Base-by-base conservation (phyloP, 1,140 invertebrate genomes). In the Neocloeon triangulifer region DNA sequence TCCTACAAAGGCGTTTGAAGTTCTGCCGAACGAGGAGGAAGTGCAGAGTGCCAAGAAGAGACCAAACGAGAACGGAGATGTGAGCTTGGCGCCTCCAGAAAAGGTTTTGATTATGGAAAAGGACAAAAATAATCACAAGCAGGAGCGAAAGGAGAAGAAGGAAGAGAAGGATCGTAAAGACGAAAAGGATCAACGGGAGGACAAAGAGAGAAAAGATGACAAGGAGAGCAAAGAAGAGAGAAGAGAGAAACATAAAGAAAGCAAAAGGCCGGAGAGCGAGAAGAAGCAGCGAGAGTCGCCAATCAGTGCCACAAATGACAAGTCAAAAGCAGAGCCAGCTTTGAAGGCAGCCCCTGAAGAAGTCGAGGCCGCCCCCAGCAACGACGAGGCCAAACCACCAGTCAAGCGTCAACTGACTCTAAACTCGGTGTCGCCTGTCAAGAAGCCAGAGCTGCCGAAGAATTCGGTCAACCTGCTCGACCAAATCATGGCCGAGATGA, bases 181-280 rank as follows among this genome's bases (percentile, higher is more conserved):
- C 7, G 18, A 37, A 7, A 15, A 34, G 15, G 34, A 16, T 14
- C 15, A 18, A 16, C 8, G 22, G 12, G 22, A 12, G 8, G 14
- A 34, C 30, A 26, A 12, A 7, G n/a, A 32, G 16, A 30, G 22
- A 14, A 14, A 33, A 25, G 32, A 36, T 16, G 23, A 30, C 2
- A 22, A 17, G 27, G 17, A 18, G 32, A 15, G 32, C 25, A 39
- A 35, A 17, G 25, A 39, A 39, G 25, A 17, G 7, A 25, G 10
- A 9, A 31, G 29, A 27, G 14, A 31, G 25, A 33, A 31, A 33
- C 25, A 25, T 10, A 15, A 36, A n/a, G 23, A 35, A n/a, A 7
- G 18, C n/a, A 23, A 25, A 27, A 10, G 26, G 23, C 23, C 27
- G 23, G 17, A 30, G 8, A 25, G 23, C 26, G 13, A 26, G 17